Conservation (phyloP, 2,113 vertebrate genomes). For the Ageneiosus marmoratus region DNA sequence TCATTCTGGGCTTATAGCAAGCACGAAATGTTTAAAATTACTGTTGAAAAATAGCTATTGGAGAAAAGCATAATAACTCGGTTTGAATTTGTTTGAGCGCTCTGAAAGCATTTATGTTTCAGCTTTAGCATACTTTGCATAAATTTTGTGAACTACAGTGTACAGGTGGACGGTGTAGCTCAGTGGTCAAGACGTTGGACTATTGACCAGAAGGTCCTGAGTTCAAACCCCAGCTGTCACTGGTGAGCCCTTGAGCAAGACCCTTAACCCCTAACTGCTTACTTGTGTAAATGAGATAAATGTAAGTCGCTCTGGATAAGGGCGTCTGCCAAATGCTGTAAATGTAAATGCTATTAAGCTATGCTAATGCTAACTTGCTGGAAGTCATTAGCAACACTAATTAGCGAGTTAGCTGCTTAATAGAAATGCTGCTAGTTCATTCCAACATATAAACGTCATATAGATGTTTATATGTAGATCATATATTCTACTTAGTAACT, state of each 20-base stretch:
- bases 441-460: not conserved
- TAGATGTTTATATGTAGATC: not conserved
- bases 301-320: no score
- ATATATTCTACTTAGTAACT: not conserved
- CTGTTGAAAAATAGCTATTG: not conserved
- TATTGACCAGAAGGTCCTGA: no score
- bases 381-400: not conserved
- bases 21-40: not conserved
- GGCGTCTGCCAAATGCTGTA: no score
- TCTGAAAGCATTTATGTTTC: no score
- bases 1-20: not conserved
- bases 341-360: not conserved
- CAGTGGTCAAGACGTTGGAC: no score
- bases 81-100: no score
- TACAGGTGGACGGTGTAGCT: no score
- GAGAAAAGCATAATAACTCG: not conserved
- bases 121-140: no score
- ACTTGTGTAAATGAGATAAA: no score
- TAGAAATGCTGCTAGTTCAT: not conserved
- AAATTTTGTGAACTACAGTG: not conserved
- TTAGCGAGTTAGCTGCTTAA: not conserved
- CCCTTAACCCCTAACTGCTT: no score
- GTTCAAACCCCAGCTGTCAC: no score
- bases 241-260: no score
- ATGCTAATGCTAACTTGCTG: not conserved